These are phyloP conservation scores for Portevinia maculata DNA, from an alignment of 2,888 invertebrate genomes.

Conservation along the genomic window DNA sequence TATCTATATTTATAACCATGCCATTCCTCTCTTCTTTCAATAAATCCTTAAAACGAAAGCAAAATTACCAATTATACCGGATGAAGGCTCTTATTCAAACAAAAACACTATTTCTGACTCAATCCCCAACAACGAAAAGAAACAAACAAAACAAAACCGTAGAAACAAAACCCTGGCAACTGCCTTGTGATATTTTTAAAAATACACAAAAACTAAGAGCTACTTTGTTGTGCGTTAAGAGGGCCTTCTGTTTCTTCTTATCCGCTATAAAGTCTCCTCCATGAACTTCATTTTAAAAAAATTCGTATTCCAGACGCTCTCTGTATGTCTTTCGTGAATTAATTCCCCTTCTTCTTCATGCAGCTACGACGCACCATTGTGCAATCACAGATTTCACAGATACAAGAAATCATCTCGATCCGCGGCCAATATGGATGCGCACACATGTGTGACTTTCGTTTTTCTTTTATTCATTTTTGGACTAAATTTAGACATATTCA, in stretches of 20 bases:
- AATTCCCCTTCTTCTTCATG: not conserved
- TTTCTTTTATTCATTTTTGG: conserved; percentile 16
- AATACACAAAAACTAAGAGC: conserved; percentile 23
- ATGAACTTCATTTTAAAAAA: conserved; percentile 53
- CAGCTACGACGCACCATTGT: conserved; percentile 30
- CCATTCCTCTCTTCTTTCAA: not conserved
- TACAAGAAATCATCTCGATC: conserved; percentile 55
- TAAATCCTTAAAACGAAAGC: conserved; percentile 23
- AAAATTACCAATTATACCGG: conserved; percentile 34
- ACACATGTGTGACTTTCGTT: conserved; percentile 59
- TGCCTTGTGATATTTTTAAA: conserved; percentile 45
- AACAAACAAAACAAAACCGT: conserved; percentile 13
- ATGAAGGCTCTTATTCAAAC: conserved; percentile 40
- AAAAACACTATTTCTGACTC: conserved; percentile 3
- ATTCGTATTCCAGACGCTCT: conserved; percentile 67
- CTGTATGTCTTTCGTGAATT: conserved; percentile 27
- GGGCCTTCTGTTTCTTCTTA: conserved; percentile 44
- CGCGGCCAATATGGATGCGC: conserved; percentile 57
- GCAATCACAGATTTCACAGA: conserved; percentile 61
- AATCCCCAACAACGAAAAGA: conserved; percentile 5
- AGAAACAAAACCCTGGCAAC: conserved; percentile 24
- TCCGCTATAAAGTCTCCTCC: conserved; percentile 10
- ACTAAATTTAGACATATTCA: conserved; percentile 63
- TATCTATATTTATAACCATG: conserved; percentile 45
- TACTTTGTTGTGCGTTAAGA: conserved; percentile 37